Base-by-base conservation (phyloP, 2,113 vertebrate species). In the Colaptes auratus region DNA sequence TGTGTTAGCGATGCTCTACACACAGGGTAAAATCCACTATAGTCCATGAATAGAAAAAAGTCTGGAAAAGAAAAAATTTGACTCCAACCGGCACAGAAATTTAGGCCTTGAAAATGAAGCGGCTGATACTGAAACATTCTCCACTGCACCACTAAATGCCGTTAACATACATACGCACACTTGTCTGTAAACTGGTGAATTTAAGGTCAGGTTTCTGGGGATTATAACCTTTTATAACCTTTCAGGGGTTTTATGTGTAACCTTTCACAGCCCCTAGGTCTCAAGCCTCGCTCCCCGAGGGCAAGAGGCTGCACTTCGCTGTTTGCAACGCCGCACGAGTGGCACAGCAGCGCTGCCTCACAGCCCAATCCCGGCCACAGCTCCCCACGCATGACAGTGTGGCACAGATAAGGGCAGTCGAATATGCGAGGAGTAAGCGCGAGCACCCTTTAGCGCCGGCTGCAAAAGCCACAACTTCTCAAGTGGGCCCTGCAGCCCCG, bases 161-260 rank as follows among this genome's bases (percentile, higher is more conserved):
- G 2, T 7, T 33, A 9, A 8, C 33, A 4, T 0, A 3, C 8
- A 11, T 0, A 27, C 0, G 16, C 27, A 3, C 15, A 0, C 16
- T 0, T 3, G 42, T 2, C 60, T n/a, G 42, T 0, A 20, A 46
- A 1, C 7, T 1, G 12, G 15, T 1, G 39, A 8, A 0, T 0
- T 3, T 2, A 39, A 16, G 35, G 73, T 55, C 30, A 1, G 10
- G 8, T 12, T 59, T 44, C 50, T 1, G 2, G 59, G 27, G 11
- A 15, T 17, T 4, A 12, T 1, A n/a, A 21, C 30, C n/a, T 9
- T 2, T 4, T 30, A 1, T 1, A n/a, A 21, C 27, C n/a, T 8
- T 1, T 3, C 30, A 1, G 6, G 3, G 42, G 6, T 6, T 59
- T 7, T n/a, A 3, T 0, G 8, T 1, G 63, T 1, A 6, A 28